Base-by-base conservation (phyloP, 2,113 vertebrate species). In the Corythornis vintsioides region DNA sequence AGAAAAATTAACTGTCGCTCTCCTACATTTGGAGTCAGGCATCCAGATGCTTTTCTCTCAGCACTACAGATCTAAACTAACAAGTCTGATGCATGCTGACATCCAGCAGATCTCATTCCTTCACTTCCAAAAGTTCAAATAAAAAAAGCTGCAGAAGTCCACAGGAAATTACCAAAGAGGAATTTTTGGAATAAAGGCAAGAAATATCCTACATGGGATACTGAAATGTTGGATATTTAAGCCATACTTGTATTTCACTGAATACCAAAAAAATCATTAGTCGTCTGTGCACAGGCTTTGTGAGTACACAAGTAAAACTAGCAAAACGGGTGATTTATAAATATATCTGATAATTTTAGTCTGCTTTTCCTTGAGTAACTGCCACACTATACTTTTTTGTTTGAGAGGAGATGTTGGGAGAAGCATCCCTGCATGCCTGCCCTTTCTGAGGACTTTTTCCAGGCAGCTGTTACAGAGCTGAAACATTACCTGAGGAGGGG, bases 1-100 rank as follows among this genome's bases (percentile, higher is more conserved):
- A 96, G 92, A 78, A 95, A 96, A 96, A 96, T 96, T 84, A 96
- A 90, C 82, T 94, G 91, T 96, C 33, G 14, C 42, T 92, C 50
- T 43, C 16, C 82, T 83, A 2, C 1, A 1, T 70, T 86, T 80
- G 86, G 92, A 80, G 86, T 21, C 52, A 8, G 95, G 76, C 87
- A 35, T 29, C 81, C 10, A 40, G 74, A 12, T 50, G 31, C 70
- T 29, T 10, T 83, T 90, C 81, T 29, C 83, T 48, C 47, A 33
- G 90, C 67, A 25, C 86, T 71, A 25, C 73, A 52, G n/a, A 85
- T 87, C 72, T 35, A 8, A n/a, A 2, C 52, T 42, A 76, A 90
- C 19, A 19, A 83, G 81, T n/a, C 69, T 96, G 90, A 96, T 96
- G 71, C 24, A 1, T n/a, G 70, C 75, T 96, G 95, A 94, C 94